Evolutionary conservation across 37 sponge, comb jelly and placozoan species (phyloP).

Genomic region (Cliona cf. orientalis): DNA sequence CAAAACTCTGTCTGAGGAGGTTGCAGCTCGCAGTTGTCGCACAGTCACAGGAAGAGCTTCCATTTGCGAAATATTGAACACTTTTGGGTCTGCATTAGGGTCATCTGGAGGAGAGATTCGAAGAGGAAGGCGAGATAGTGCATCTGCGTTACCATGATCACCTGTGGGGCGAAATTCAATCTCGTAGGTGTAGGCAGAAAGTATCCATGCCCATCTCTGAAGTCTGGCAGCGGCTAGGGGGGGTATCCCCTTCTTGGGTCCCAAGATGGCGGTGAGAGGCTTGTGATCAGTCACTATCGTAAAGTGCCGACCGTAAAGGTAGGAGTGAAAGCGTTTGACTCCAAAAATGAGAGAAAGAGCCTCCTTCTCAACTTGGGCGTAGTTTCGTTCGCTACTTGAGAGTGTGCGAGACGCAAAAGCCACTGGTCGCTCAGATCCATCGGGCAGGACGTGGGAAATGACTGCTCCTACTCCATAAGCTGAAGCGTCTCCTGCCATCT

Average conservation of each 20-base stretch:
- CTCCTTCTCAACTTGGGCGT: constrained; percentile 48
- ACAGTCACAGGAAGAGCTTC: too few species aligned
- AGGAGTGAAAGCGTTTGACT: constrained; percentile 25
- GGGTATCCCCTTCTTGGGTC: constrained; percentile 14
- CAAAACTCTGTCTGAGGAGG: too few species aligned
- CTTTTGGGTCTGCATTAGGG: too few species aligned
- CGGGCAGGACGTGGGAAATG: constrained; percentile 20
- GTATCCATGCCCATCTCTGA: constrained; percentile 28
- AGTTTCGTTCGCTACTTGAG: neutral
- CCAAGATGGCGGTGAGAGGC: constrained; percentile 19
- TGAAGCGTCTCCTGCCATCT: constrained; percentile 30
- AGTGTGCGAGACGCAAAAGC: constrained; percentile 21
- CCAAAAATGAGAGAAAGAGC: constrained; percentile 36
- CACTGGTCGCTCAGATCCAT: constrained; percentile 18
- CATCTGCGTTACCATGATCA: too few species aligned
- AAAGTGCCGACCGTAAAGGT: constrained; percentile 14
- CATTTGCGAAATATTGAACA: too few species aligned
- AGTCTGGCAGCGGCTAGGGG: constrained; percentile 31
- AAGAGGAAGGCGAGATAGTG: too few species aligned
- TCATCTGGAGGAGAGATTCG: too few species aligned
- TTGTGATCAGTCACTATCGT: constrained; percentile 17
- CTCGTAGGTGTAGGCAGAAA: constrained; percentile 31
- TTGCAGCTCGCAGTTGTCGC: too few species aligned
- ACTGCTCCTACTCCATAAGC: constrained; percentile 35
- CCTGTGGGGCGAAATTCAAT: too few species aligned